Evolutionary conservation across 2,797 vertebrate species (phyloP), one percentile per base, ranked within the genome.

Genomic region (Mycteria americana): DNA sequence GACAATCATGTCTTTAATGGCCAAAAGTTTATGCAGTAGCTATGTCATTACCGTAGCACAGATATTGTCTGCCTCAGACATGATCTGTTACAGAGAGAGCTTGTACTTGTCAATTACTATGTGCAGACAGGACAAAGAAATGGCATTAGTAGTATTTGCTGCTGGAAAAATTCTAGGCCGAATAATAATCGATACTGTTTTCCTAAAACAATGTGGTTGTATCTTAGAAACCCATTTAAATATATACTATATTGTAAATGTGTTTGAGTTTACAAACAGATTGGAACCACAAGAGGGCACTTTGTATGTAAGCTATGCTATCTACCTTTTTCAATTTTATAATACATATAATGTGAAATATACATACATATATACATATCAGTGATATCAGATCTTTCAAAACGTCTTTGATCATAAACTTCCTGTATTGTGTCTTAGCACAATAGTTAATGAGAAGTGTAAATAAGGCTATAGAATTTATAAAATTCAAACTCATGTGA

Each of bases 241-340:
- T 23, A 37, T 45, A 8, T 35, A 14, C 9, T 28, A 0, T 57
- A 5, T 65, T 7, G 1, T 51, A 68, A 67, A 53, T 59, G 25
- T 65, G 16, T 46, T 67, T n/a, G 72, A 60, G 30, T 77, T 93
- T 96, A 74, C 89, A 37, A 37, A 37, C 89, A 87, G 46, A 43
- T 65, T 84, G 23, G 39, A 81, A 87, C 98, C 98, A 98, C 97
- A 96, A 98, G 98, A 97, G 97, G 98, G 98, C 98, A 93, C 88
- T 94, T 97, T 56, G 10, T 21, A n/a, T 72, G 53, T 89, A 81
- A 94, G 50, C 87, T 85, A 28, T 80, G 76, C 78, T 27, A 13
- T 7, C 33, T 63, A 17, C 24, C 50, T 78, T 51, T 69, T 57
- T 69, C 11, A 35, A 1, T 64, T 81, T 45, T 78, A 23, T 45